Evolutionary conservation across 2,113 vertebrate genomes (phyloP), one percentile per base, ranked within the genome.

Genomic region (Strix uralensis): DNA sequence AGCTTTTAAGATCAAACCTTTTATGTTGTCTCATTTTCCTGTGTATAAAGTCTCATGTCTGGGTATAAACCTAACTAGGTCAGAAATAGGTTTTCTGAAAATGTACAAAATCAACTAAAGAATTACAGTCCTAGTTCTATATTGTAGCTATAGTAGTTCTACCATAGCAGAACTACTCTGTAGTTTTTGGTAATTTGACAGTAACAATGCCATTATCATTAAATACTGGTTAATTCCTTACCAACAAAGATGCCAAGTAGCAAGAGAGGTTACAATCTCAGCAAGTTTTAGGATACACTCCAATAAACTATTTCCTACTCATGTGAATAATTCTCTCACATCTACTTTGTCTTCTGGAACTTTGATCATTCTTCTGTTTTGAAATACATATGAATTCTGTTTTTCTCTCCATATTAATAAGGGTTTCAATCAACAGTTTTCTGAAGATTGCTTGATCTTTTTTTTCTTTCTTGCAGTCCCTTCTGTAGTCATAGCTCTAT

Each of bases 341-440:
- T 57, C 59, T 79, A 2, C 38, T 84, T 81, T 49, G 10, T 84
- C 72, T 94, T 78, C 74, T 86, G 47, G 44, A 90, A 51, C 71
- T 82, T 89, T 91, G 49, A 26, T 67, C 6, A 11, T 75, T 92
- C 32, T 61, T 81, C 25, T 72, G 4, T 57, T 91, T 88, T 69
- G n/a, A 73, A 83, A 79, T 75, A 79, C 7, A 11, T n/a, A 49
- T 0, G 1, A 55, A 38, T 67, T 90, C 52, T 29, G n/a, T 59
- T 83, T 86, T 85, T 87, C 40, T 70, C n/a, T 58, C 57, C 8
- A 3, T 72, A 44, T 36, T 69, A 62, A 27, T 74, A 67, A 26
- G 34, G 42, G 25, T 86, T 87, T 86, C 34, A 72, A 40, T 90
- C 58, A 78, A 46, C 54, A 75, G n/a, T 75, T 92, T 88, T 69